Evolutionary conservation across 2,888 invertebrate species (phyloP).

Genomic region (Hydraecia micacea): DNA sequence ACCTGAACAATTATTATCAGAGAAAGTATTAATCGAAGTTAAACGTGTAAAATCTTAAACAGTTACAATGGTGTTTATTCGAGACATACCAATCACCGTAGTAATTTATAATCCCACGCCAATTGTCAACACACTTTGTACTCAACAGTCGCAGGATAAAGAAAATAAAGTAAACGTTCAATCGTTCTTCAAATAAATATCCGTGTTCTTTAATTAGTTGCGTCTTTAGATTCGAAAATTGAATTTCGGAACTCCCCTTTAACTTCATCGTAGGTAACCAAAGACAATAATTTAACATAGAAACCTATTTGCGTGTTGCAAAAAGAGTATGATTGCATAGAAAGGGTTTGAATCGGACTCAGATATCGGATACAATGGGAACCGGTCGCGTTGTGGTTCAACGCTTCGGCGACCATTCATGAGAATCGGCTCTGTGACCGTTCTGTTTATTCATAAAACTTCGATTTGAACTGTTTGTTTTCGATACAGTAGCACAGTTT

Average conservation of each 20-base stretch:
- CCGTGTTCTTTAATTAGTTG: neutral
- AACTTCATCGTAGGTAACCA: constrained; percentile 13
- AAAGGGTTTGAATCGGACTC: constrained; percentile 53
- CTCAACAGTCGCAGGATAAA: constrained; percentile 5
- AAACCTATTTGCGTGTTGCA: constrained; percentile 45
- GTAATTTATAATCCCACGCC: constrained; percentile 42
- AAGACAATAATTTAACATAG: constrained; percentile 5
- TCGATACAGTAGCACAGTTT: neutral
- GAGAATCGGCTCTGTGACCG: constrained; percentile 53
- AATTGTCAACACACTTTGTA: constrained; percentile 33
- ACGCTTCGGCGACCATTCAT: constrained; percentile 62
- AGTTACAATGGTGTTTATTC: constrained; percentile 12
- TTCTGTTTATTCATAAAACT: constrained; percentile 54
- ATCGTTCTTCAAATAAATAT: neutral
- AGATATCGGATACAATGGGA: constrained; percentile 64
- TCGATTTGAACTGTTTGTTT: constrained; percentile 12
- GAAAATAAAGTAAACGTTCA: constrained; percentile 6
- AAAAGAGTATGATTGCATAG: constrained; percentile 39
- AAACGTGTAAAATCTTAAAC: constrained; percentile 39
- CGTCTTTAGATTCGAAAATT: neutral
- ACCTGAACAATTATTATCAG: constrained; percentile 8
- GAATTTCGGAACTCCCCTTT: constrained; percentile 23
- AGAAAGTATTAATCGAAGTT: constrained; percentile 20
- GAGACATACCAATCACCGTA: constrained; percentile 28
- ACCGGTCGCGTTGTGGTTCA: constrained; percentile 63